phyloP scores from a whole-genome alignment of 1,140 invertebrate species.

The Brachionus paranguensis region DNA sequence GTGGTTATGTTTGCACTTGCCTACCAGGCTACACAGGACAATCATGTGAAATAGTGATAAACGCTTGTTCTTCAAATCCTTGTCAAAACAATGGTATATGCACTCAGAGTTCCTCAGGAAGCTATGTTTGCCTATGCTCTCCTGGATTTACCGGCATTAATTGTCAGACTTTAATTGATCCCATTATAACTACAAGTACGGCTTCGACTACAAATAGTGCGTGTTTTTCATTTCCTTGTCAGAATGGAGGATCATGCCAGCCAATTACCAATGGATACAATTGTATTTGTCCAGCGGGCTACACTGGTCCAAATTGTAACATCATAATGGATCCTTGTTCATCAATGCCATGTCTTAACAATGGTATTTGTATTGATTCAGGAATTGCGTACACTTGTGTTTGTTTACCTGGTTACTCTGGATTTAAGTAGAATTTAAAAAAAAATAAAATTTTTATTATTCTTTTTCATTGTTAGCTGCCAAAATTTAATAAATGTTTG shows the following conservation, averaged over 20 bases:
- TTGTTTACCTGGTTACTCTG: neutral
- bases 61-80: constrained; percentile 2
- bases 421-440: neutral
- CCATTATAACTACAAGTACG: too few species aligned
- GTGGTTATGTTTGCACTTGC: neutral
- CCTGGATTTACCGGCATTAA: constrained; percentile 44
- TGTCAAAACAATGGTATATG: constrained; percentile 43
- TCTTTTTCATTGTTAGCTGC: neutral
- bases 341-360: constrained; percentile 42
- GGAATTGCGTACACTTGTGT: neutral
- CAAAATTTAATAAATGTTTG: constrained; percentile 16
- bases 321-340: constrained; percentile 7
- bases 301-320: neutral
- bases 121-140: neutral
- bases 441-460: neutral
- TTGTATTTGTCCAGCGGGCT: constrained; percentile 45
- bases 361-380: neutral
- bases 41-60: too few species aligned
- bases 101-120: neutral
- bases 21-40: neutral
- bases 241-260: constrained; percentile 39
- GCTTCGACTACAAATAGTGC: constrained; percentile 23
- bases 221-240: constrained; percentile 39
- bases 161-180: constrained; percentile 41
- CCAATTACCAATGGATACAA: neutral